Base-by-base conservation (phyloP, 2,797 vertebrate genomes). In the Cirrhinus molitorella region DNA sequence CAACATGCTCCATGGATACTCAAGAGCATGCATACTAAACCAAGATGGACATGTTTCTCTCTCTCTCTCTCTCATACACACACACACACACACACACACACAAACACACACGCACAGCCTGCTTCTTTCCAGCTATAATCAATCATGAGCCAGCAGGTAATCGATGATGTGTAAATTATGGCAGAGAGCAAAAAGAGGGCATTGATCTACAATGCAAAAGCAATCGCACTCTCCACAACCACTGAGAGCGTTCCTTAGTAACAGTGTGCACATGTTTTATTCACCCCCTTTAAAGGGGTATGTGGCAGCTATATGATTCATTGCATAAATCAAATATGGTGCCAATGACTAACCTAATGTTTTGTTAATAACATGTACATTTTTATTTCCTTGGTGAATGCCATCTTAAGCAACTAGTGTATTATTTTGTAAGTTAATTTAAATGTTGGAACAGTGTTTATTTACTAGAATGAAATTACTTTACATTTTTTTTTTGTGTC, bases 141-240 rank as follows among this genome's bases (percentile, higher is more conserved):
- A 93, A 93, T 94, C 93, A 94, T 67, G 77, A 82, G 80, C 85
- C 88, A 91, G 92, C 93, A 93, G 92, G 68, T 91, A 94, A 94
- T 95, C 94, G 90, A 95, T 95, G 80, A 90, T 87, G 88, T 93
- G 91, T 93, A 94, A 94, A 94, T 93, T 90, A 88, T 91, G 90
- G 89, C 85, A 87, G 87, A 85, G 85, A 91, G 88, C 89, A 88
- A 81, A 87, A 88, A 85, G 89, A 90, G 85, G 84, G 17, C 92
- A 94, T 94, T 37, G 93, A 94, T 93, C 90, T 89, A 81, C 85
- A 85, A 91, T 92, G 91, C 92, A 92, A 94, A 92, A 87, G 85
- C 83, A 84, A 80, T 80, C 76, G 89, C 90, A 31, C 83, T 84
- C 86, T 77, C 63, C 40, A 81, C 61, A 83, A 86, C 71, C 43